A percentile compares a stretch with the other conserved stretches of the same genome.
These are phyloP conservation scores for Limenitis camilla DNA, from an alignment of 2,888 invertebrate species.

Conservation along the genomic window DNA sequence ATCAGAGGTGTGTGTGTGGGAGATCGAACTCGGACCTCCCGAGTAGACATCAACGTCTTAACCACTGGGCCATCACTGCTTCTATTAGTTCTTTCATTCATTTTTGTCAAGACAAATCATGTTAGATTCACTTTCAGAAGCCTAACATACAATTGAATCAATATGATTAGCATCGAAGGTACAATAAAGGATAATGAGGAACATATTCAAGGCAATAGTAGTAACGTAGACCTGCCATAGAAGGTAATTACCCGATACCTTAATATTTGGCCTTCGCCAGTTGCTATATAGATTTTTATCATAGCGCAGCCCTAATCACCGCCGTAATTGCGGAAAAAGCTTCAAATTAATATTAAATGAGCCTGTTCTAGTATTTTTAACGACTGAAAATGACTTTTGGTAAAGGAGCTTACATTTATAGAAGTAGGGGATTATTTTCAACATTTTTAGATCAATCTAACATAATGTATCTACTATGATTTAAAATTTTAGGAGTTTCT, in stretches of 20 bases:
- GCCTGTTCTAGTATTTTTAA: slow-evolving; percentile 15
- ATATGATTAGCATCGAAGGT: slow-evolving; percentile 25
- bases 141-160: slow-evolving; percentile 23
- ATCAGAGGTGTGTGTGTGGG: too few relatives aligned
- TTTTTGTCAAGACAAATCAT: slow-evolving; percentile 9
- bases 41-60: too few relatives aligned
- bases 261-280: slow-evolving; percentile 24
- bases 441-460: neutral
- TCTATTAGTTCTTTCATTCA: neutral
- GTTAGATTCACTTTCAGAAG: slow-evolving; percentile 20
- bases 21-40: too few relatives aligned
- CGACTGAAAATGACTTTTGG: slow-evolving; percentile 18
- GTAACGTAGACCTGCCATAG: slow-evolving; percentile 24
- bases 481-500: too few relatives aligned
- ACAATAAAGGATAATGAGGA: slow-evolving; percentile 31
- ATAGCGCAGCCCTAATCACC: slow-evolving; percentile 22
- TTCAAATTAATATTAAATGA: slow-evolving; percentile 21
- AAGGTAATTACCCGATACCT: slow-evolving; percentile 26
- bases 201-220: slow-evolving; percentile 28
- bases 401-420: slow-evolving; percentile 7
- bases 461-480: neutral
- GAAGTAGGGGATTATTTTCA: too few relatives aligned
- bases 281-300: slow-evolving; percentile 24
- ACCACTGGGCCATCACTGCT: too few relatives aligned
- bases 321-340: slow-evolving; percentile 17